These are phyloP conservation scores for Cephus nigrinus DNA, from an alignment of 2,888 invertebrate genomes.

Conservation along the genomic window DNA sequence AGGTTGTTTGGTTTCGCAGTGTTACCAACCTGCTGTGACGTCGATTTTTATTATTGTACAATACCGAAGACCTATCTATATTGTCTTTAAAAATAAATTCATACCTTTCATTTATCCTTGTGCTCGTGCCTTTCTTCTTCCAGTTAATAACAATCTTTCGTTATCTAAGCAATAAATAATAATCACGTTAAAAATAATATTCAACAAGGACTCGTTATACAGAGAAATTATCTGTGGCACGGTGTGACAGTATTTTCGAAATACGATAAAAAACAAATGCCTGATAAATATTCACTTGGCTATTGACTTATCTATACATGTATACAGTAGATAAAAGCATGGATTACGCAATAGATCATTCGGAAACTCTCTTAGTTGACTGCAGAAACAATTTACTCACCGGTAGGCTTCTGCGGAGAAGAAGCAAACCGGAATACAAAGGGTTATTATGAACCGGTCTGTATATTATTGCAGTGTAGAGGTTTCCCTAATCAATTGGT, in stretches of 20 bases:
- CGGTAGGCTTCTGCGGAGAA: background rate
- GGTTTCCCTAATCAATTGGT: slow-evolving; percentile 3
- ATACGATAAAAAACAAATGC: background rate
- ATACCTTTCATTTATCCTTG: background rate
- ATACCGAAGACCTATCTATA: background rate
- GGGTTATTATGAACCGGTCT: background rate
- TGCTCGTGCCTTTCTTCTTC: background rate
- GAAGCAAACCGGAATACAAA: background rate
- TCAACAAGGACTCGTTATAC: background rate
- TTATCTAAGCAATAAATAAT: background rate
- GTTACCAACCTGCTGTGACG: background rate
- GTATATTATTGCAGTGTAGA: background rate
- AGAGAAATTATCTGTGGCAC: background rate
- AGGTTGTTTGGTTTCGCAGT: background rate
- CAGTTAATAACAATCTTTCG: background rate
- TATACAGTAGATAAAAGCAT: too few relatives aligned
- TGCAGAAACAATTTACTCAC: background rate
- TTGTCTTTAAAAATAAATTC: background rate
- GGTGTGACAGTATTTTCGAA: background rate
- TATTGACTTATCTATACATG: too few relatives aligned
- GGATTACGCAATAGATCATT: too few relatives aligned
- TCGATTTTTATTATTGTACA: background rate
- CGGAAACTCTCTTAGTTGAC: background rate
- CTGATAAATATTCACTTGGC: too few relatives aligned
- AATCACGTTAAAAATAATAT: background rate